phyloP scores from a whole-genome alignment of 2,113 vertebrate genomes.

The Neomonachus schauinslandi region DNA sequence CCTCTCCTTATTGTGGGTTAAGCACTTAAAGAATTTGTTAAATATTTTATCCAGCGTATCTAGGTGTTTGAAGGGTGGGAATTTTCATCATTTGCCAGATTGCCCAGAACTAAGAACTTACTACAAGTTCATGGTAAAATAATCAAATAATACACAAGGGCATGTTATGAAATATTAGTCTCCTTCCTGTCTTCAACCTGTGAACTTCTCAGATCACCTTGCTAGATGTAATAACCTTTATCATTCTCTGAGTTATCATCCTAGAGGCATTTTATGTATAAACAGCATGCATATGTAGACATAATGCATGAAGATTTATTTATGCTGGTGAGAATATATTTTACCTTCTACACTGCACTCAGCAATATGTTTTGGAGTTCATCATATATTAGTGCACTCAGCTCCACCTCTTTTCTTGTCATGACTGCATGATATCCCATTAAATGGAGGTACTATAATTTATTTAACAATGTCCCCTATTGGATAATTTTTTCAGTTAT shows the following conservation, averaged over 20 bases:
- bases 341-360: neutral
- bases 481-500: neutral
- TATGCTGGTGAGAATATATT: neutral
- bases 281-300: neutral
- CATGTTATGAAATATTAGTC: neutral
- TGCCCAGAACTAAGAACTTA: neutral
- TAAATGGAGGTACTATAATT: neutral
- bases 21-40: neutral
- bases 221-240: neutral
- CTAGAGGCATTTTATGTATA: neutral
- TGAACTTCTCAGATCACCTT: neutral
- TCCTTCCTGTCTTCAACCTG: neutral
- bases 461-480: neutral
- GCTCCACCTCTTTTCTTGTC: neutral
- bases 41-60: neutral
- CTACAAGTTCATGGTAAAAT: neutral
- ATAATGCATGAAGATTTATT: neutral
- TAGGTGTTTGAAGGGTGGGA: slow-evolving; percentile 12
- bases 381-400: neutral
- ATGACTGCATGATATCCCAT: neutral
- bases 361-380: neutral
- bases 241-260: neutral
- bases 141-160: neutral
- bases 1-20: neutral
- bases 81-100: neutral